phyloP scores from a whole-genome alignment of 2,888 invertebrate species.

The Alsophila aescularia region DNA sequence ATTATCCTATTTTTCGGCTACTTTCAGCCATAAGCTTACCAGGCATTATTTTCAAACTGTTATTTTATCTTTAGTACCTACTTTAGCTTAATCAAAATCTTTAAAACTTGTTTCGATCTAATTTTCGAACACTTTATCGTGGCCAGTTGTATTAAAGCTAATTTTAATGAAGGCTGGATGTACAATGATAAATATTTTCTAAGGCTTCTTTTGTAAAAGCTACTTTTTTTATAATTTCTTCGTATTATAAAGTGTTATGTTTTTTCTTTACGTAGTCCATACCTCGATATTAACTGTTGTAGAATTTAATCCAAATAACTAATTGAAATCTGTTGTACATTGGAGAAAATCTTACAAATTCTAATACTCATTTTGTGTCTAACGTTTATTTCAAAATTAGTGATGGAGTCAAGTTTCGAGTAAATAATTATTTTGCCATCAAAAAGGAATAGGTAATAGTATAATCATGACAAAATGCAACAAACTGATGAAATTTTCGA shows the following conservation, averaged over 20 bases:
- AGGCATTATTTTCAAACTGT: constrained; percentile 51
- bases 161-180: constrained; percentile 71
- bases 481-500: not conserved
- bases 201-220: constrained; percentile 48
- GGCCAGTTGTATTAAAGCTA: constrained; percentile 81
- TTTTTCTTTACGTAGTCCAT: constrained; percentile 5
- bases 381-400: constrained; percentile 5
- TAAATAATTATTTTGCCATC: not conserved
- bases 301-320: constrained; percentile 13
- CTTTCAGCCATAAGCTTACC: constrained; percentile 66
- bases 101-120: constrained; percentile 62
- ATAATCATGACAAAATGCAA: constrained; percentile 11
- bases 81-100: constrained; percentile 39
- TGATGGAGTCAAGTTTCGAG: not conserved
- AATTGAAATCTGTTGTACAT: not conserved
- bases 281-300: constrained; percentile 25
- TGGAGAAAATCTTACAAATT: constrained; percentile 17
- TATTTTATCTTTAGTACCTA: constrained; percentile 37
- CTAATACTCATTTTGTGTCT: constrained; percentile 41
- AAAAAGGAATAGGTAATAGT: not conserved
- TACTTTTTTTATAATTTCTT: constrained; percentile 20
- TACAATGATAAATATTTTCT: constrained; percentile 53
- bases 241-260: constrained; percentile 9
- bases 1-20: constrained; percentile 72
- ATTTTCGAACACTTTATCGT: constrained; percentile 70